Evolutionary conservation across 1,140 invertebrate species (phyloP).

Genomic region (Formica selysi): DNA sequence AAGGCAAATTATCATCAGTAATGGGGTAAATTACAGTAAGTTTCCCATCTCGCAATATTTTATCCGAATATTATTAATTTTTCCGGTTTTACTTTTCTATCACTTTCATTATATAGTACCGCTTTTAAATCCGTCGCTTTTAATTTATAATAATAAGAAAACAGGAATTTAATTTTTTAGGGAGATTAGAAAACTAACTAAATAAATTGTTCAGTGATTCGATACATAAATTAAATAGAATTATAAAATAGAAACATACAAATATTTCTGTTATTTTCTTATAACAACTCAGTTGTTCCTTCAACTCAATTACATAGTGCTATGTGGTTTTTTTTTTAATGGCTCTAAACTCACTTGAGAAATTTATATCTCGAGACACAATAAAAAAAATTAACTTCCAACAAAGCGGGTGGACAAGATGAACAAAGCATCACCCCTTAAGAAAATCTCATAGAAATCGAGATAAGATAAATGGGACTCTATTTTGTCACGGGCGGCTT

Average conservation of each 20-base stretch:
- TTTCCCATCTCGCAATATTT: not conserved
- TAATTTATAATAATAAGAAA: not conserved
- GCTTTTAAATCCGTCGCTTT: not conserved
- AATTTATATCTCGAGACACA: not conserved
- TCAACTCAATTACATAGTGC: not conserved
- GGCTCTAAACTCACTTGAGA: not conserved
- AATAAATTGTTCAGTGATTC: not conserved
- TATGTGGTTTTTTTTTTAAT: not conserved
- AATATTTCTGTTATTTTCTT: not conserved
- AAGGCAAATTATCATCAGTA: slow-evolving; percentile 1
- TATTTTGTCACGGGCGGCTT: slow-evolving; percentile 27
- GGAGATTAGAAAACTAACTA: not conserved
- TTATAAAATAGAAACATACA: too few species aligned
- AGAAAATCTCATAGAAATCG: not conserved
- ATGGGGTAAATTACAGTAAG: not conserved
- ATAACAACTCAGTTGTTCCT: not conserved
- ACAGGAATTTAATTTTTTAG: not conserved
- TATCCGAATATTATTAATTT: slow-evolving; percentile 6
- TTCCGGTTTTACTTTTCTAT: not conserved
- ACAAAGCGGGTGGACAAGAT: not conserved
- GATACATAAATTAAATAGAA: not conserved
- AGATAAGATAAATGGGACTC: slow-evolving; percentile 19
- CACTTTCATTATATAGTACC: not conserved
- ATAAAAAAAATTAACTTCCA: slow-evolving; percentile 7
- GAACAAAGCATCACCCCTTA: slow-evolving; percentile 10